Base-by-base conservation (phyloP, 92 coral and sea anemone species). In the Pocillopora meandrina region DNA sequence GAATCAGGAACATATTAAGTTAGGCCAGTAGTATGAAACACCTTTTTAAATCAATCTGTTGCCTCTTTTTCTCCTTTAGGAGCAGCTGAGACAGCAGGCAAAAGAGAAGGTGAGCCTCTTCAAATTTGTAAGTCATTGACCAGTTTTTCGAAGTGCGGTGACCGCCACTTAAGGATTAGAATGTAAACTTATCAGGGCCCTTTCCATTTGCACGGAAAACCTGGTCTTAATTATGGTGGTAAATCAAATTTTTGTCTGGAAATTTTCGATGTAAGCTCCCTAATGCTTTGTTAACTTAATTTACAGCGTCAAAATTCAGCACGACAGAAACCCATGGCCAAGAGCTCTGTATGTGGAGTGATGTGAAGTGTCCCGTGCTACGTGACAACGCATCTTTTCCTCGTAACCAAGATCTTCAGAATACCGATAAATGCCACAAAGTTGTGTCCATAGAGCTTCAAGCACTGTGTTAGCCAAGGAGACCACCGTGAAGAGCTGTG, bases 81-180 rank as follows among this genome's bases (percentile, higher is more conserved):
- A 96, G 71, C 98, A 96, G 86, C 85, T 96, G 68, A 89, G 95
- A 62, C 98, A 96, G 84, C 98, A 96, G 83, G 98, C 98, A 62
- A 96, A 96, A 62, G 98, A 93, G 84, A 95, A 95, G 91, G 98
- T 95, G 65, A 68, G 86, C 12, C n/a, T 20, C 86, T 42, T 42
- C 52, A 42, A 42, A 42, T 42, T 4, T 42, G 52, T 42, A 42
- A 7, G 8, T 42, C 52, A 42, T 65, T 4, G 12, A 20, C 70
- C 23, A 21, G 23, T 42, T 42, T 42, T 42, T 42, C 52, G 52
- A 42, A 42, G 4, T 42, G 52, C 52, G 4, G 52, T 42, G 4
- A 42, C 52, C 4, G 52, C 52, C 8, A 42, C 4, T 42, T 7
- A 1, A 42, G 52, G 52, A 42, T 3, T 3, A 42, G 4, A 42